Conservation (phyloP, 2,113 vertebrate genomes). For the Callorhinus ursinus region DNA sequence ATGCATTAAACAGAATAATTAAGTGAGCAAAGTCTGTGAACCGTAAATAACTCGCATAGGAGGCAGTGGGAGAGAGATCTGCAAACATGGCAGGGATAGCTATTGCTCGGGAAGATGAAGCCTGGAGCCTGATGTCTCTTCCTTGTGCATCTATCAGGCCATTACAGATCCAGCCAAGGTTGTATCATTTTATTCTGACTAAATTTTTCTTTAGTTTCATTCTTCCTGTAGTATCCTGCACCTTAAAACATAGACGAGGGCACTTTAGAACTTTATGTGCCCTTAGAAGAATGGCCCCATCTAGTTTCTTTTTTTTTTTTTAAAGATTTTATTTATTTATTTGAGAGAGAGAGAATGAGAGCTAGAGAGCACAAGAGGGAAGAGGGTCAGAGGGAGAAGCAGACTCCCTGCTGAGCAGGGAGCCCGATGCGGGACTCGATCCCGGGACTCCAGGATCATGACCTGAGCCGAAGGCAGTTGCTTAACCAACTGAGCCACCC, state of each 20-base stretch:
- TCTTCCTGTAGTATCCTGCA: background rate
- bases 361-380: too few species aligned
- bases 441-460: too few species aligned
- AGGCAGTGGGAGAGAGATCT: background rate
- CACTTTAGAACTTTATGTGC: background rate
- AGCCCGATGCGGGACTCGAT: too few species aligned
- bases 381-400: too few species aligned
- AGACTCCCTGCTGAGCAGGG: too few species aligned
- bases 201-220: background rate
- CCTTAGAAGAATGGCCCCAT: background rate
- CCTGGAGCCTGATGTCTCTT: background rate
- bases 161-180: background rate
- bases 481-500: too few species aligned
- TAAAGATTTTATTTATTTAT: too few species aligned
- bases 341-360: too few species aligned
- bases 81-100: background rate
- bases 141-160: background rate
- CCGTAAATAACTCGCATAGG: background rate
- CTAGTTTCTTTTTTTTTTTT: background rate
- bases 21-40: background rate
- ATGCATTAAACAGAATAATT: background rate
- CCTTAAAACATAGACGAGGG: background rate
- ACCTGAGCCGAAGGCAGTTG: too few species aligned
- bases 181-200: background rate
- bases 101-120: background rate